A percentile compares a stretch with the other conserved stretches of the same genome.
Conservation (phyloP, 2,113 vertebrate species). For the Mesitornis unicolor region DNA sequence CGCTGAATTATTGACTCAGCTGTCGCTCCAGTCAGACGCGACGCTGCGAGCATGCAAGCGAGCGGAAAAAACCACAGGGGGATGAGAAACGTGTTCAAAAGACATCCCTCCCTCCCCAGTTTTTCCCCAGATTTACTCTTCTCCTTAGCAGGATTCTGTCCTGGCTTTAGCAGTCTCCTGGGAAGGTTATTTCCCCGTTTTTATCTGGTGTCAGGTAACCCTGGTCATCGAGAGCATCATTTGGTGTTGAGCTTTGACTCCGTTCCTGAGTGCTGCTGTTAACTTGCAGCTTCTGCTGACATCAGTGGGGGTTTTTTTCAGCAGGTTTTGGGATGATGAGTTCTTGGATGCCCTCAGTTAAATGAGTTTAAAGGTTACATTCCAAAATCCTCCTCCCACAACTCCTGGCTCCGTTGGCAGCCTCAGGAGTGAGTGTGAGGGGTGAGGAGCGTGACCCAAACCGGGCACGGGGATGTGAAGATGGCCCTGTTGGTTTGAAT, state of each 20-base stretch:
- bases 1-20: constrained; percentile 17
- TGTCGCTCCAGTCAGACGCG: not conserved
- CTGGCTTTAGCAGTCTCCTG: not conserved
- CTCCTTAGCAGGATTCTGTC: not conserved
- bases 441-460: accelerated
- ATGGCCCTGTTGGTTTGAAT: not conserved
- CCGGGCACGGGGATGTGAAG: not conserved
- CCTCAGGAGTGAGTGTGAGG: not conserved
- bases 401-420: not conserved
- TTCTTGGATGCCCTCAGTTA: not conserved
- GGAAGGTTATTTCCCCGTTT: not conserved
- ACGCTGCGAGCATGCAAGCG: not conserved
- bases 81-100: not conserved
- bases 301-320: not conserved
- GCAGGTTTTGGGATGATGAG: not conserved
- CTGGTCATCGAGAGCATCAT: no score
- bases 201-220: not conserved
- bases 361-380: not conserved
- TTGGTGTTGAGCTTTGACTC: not conserved
- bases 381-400: not conserved
- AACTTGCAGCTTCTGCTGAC: not conserved
- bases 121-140: not conserved
- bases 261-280: not conserved
- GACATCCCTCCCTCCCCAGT: accelerated
- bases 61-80: not conserved